Base-by-base conservation (phyloP, 2,113 vertebrate genomes). In the Romanogobio albipinnatus region DNA sequence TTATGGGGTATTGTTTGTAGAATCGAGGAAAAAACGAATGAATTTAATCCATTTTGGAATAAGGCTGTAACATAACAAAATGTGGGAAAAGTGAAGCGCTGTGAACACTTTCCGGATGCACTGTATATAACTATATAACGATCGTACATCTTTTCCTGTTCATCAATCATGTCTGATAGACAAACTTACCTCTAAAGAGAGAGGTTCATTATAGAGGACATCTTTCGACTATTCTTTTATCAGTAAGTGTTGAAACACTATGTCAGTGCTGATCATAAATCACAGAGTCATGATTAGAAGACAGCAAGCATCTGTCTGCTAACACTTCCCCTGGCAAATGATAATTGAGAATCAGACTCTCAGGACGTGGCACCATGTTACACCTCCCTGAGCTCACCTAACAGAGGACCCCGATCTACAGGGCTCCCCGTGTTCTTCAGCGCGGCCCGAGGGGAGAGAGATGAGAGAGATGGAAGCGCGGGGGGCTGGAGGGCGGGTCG, bases 231-330 rank as follows among this genome's bases (percentile, higher is more conserved):
- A 49, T 56, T 82, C 66, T 71, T 82, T 71, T 70, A 82, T 82
- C 81, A 82, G 66, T 71, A 71, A 70, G 66, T 82, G 81, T 51
- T 71, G 33, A 71, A 71, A 71, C 81, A 82, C 47, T 70, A 26
- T 39, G 49, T 71, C 47, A 73, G 64, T 71, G 81, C 33, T 39
- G 66, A 82, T 82, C 81, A 71, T 82, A 82, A 82, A 82, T 82
- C 80, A 82, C 61, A 9, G 80, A 82, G 64, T 82, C 66, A 82
- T 71, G 81, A 71, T 82, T 71, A 82, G n/a, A 66, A 58, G 81
- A 82, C 81, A 82, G 81, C 64, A 71, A 82, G 66, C 62, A 51
- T 81, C 81, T 82, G 81, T 82, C 64, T 71, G 51, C 47, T 56
- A 82, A 82, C 64, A 82, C 79, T 66, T 81, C 79, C 79, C 29